Evolutionary conservation across 2,797 vertebrate genomes (phyloP).

Genomic region (Hydrophis major): DNA sequence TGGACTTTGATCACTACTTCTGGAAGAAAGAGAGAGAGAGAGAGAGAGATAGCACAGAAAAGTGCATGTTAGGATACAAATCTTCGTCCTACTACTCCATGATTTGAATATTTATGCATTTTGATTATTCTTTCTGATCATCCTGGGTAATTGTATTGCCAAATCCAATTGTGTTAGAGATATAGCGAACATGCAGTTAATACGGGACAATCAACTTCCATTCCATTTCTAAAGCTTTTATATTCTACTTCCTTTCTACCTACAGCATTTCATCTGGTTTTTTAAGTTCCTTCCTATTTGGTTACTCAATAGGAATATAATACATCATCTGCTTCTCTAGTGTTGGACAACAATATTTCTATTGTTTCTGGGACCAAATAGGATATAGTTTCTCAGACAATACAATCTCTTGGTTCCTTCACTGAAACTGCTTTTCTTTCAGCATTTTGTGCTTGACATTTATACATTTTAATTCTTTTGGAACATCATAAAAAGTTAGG

Average conservation of each 20-base stretch:
- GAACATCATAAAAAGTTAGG: background rate
- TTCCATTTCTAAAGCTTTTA: background rate
- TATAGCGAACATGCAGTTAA: background rate
- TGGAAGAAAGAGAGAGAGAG: conserved; percentile 57
- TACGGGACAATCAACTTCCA: background rate
- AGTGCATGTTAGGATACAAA: background rate
- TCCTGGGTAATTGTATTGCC: background rate
- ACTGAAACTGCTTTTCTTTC: background rate
- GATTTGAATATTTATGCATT: background rate
- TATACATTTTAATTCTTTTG: background rate
- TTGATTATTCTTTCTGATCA: background rate
- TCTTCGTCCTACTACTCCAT: no score
- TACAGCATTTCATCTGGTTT: background rate
- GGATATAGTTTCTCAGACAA: background rate
- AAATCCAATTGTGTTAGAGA: background rate
- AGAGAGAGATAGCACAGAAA: background rate
- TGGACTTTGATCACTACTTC: conserved; percentile 95
- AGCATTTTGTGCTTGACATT: background rate
- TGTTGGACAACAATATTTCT: background rate
- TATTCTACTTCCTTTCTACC: background rate
- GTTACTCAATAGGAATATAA: background rate
- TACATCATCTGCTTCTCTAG: background rate
- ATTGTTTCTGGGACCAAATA: background rate
- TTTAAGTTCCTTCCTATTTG: background rate
- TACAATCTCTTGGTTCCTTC: background rate